Conservation (phyloP, 2,113 vertebrate species). For the Oreochromis tanganicae region DNA sequence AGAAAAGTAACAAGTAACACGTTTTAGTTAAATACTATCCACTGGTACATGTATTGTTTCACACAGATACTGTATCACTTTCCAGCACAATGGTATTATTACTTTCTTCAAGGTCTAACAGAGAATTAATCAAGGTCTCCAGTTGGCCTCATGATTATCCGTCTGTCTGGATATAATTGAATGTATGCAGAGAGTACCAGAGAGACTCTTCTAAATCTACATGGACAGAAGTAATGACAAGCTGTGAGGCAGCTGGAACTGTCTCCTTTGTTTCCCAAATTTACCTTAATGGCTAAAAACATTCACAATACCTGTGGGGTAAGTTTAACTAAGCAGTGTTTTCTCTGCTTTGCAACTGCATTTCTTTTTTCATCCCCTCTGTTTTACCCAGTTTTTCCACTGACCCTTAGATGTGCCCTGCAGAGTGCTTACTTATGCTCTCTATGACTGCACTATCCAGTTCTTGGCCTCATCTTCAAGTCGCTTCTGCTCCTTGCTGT, state of each 20-base stretch:
- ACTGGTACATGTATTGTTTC: not conserved
- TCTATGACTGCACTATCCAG: not conserved
- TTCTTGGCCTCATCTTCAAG: not conserved
- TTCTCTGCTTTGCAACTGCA: not conserved
- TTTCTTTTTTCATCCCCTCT: not conserved
- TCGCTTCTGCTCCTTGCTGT: not conserved
- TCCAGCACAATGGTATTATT: not conserved
- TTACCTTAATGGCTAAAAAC: not conserved
- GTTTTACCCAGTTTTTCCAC: not conserved
- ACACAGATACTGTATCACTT: not conserved
- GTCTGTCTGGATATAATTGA: constrained; percentile 3
- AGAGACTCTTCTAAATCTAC: not conserved
- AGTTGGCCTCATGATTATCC: not conserved
- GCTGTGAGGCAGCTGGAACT: not conserved
- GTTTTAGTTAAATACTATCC: not conserved
- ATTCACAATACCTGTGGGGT: not conserved
- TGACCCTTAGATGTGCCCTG: not conserved
- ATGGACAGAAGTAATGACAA: not conserved
- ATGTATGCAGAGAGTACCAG: not conserved
- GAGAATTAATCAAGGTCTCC: constrained; percentile 18
- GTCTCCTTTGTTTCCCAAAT: not conserved
- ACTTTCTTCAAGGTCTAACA: not conserved
- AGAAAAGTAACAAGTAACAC: not conserved
- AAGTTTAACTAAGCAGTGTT: not conserved
- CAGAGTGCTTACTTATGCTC: not conserved